These are phyloP conservation scores for Jacana jacana DNA, from an alignment of 2,113 vertebrate species.

Conservation along the genomic window DNA sequence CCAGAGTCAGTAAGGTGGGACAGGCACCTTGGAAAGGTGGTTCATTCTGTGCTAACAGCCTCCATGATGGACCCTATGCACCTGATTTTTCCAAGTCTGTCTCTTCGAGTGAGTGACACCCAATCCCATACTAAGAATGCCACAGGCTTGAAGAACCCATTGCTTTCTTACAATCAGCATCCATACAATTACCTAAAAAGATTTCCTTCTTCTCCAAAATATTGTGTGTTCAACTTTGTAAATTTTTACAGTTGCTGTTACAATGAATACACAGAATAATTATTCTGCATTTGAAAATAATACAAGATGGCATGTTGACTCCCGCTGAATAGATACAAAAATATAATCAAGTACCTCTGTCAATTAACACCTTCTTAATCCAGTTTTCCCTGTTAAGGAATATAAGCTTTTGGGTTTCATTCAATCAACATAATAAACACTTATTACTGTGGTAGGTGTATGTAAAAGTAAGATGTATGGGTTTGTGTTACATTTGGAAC, in stretches of 20 bases:
- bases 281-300: neutral
- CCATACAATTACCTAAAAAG: neutral
- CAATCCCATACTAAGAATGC: neutral
- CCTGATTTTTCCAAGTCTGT: fast-evolving
- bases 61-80: neutral
- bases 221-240: neutral
- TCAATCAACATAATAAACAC: neutral
- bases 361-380: neutral
- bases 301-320: neutral
- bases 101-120: neutral
- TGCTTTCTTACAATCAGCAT: neutral
- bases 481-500: neutral
- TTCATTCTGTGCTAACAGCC: neutral
- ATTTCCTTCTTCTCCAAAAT: neutral
- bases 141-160: neutral
- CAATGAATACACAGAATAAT: neutral
- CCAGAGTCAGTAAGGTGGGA: neutral
- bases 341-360: neutral
- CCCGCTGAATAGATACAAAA: neutral
- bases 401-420: neutral
- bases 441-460: neutral
- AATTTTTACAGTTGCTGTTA: neutral
- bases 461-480: neutral
- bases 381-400: neutral
- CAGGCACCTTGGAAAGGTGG: neutral